Percentiles rank a stretch among this genome's conserved stretches.
Evolutionary conservation across 1,140 invertebrate genomes (phyloP).

Genomic region (Idris sp.): DNA sequence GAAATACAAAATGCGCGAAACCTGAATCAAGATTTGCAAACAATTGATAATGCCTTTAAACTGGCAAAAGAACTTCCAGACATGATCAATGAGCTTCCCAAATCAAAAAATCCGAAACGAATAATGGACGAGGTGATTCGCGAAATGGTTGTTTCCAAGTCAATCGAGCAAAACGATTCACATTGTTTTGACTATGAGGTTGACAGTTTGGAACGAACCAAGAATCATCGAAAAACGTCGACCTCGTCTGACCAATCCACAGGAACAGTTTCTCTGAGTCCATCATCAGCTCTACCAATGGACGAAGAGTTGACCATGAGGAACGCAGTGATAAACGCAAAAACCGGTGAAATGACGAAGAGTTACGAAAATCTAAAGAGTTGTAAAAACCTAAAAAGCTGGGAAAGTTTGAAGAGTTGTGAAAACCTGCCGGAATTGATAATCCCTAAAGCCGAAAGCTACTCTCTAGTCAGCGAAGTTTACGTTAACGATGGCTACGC

Average conservation of each 20-base stretch:
- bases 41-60: constrained; percentile 30
- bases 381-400: constrained; percentile 74
- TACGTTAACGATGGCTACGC: constrained; percentile 88
- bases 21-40: constrained; percentile 12
- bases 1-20: constrained; percentile 31
- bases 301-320: constrained; percentile 88
- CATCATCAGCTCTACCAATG: constrained; percentile 83
- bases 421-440: constrained; percentile 79
- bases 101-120: constrained; percentile 69
- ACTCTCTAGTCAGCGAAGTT: constrained; percentile 86
- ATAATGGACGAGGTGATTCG: constrained; percentile 79
- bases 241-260: constrained; percentile 81
- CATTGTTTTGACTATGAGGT: constrained; percentile 82
- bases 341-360: constrained; percentile 80
- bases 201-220: constrained; percentile 86
- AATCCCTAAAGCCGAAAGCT: constrained; percentile 77
- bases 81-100: constrained; percentile 73
- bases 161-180: constrained; percentile 66
- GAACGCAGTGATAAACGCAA: constrained; percentile 83
- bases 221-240: constrained; percentile 75
- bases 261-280: constrained; percentile 80
- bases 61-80: constrained; percentile 52
- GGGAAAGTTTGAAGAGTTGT: constrained; percentile 74
- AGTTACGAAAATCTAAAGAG: constrained; percentile 76
- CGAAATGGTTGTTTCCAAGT: constrained; percentile 77